phyloP scores from a whole-genome alignment of 2,113 vertebrate species.

The Eptesicus fuscus region DNA sequence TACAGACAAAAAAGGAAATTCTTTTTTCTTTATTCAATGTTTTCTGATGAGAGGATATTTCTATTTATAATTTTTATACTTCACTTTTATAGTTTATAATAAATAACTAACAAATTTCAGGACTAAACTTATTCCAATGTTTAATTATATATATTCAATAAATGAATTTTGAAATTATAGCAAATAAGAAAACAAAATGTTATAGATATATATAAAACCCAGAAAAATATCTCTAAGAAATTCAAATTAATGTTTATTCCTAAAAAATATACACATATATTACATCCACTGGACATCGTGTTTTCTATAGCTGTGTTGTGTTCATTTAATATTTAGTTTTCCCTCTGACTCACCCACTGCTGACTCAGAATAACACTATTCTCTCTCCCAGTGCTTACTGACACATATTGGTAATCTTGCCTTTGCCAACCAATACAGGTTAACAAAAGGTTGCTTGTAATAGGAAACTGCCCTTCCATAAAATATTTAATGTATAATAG shows the following conservation, averaged over 20 bases:
- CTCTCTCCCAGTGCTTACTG: background rate
- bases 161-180: background rate
- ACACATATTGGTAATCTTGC: background rate
- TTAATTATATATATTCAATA: background rate
- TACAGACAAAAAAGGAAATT: background rate
- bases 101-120: slow-evolving; percentile 24
- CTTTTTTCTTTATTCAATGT: background rate
- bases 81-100: background rate
- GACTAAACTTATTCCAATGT: background rate
- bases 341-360: background rate
- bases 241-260: background rate
- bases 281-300: background rate
- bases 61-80: background rate
- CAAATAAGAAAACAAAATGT: background rate
- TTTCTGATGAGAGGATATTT: background rate
- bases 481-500: slow-evolving; percentile 18
- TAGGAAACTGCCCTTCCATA: slow-evolving; percentile 15
- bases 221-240: background rate
- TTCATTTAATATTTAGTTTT: slow-evolving; percentile 16
- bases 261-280: background rate
- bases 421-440: background rate
- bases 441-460: background rate
- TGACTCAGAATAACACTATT: background rate
- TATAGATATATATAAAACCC: background rate
- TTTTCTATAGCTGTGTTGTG: background rate